Evolutionary conservation across 2,797 vertebrate species (phyloP).

Genomic region (Buphagus erythrorhynchus): DNA sequence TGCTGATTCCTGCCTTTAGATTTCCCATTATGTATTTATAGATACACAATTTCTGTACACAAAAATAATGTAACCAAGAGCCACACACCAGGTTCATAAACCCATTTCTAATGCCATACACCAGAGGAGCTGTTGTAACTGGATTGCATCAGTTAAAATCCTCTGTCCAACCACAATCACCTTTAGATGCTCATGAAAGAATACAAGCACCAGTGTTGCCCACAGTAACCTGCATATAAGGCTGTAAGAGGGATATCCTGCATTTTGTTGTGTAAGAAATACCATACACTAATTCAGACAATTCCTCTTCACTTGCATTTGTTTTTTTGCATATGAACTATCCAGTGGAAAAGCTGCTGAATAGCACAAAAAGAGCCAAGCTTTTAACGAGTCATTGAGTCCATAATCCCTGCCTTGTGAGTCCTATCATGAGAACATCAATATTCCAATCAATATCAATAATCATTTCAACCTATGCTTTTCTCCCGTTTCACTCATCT

Average conservation of each 20-base stretch:
- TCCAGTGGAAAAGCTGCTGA: not conserved
- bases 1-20: not conserved
- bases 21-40: not conserved
- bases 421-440: not conserved
- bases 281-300: not conserved
- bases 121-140: not conserved
- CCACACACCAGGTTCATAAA: not conserved
- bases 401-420: not conserved
- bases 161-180: not conserved
- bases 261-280: not conserved
- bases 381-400: not conserved
- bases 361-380: rapidly evolving
- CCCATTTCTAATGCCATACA: not conserved
- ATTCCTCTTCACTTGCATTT: not conserved
- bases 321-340: not conserved
- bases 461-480: not conserved
- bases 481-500: not conserved
- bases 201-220: not conserved
- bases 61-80: not conserved
- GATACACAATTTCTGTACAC: not conserved
- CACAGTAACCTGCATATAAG: not conserved
- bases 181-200: not conserved
- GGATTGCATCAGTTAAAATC: not conserved
- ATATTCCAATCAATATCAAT: not conserved
- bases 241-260: not conserved